These are phyloP conservation scores for Anoplolepis gracilipes DNA, from an alignment of 1,140 invertebrate species.

Conservation along the genomic window DNA sequence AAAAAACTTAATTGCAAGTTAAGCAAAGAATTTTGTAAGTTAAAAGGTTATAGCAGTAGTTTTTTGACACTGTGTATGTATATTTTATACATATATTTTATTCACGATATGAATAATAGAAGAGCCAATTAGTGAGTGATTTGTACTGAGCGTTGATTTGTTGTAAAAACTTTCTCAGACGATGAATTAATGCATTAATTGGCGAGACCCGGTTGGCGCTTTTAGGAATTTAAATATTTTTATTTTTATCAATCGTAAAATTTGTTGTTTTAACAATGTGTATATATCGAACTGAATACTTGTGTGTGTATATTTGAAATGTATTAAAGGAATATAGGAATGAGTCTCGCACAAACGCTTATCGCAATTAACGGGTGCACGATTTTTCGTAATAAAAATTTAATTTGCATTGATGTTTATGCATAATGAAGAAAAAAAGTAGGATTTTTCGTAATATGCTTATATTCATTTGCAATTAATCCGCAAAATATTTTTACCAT, in stretches of 20 bases:
- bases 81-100: slow-evolving; percentile 12
- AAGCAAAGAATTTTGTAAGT: slow-evolving; percentile 6
- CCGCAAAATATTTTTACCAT: slow-evolving; percentile 1
- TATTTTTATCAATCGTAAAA: slow-evolving; percentile 39
- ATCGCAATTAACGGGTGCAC: slow-evolving; percentile 46
- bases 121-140: slow-evolving; percentile 40
- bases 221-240: slow-evolving; percentile 40
- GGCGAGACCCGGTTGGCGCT: slow-evolving; percentile 24
- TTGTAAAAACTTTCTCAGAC: slow-evolving; percentile 28
- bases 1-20: background rate
- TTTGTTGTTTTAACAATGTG: slow-evolving; percentile 51
- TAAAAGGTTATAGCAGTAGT: background rate
- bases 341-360: slow-evolving; percentile 43
- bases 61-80: background rate
- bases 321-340: slow-evolving; percentile 12
- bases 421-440: background rate
- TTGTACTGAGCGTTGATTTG: background rate
- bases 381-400: slow-evolving; percentile 29
- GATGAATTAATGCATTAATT: slow-evolving; percentile 50
- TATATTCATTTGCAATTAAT: slow-evolving; percentile 40
- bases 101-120: background rate
- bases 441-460: slow-evolving; percentile 27
- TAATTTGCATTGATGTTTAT: slow-evolving; percentile 24
- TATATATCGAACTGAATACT: slow-evolving; percentile 39
- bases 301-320: slow-evolving; percentile 49